These are phyloP conservation scores for Patella depressa DNA, from an alignment of 2,888 invertebrate genomes.

Conservation along the genomic window DNA sequence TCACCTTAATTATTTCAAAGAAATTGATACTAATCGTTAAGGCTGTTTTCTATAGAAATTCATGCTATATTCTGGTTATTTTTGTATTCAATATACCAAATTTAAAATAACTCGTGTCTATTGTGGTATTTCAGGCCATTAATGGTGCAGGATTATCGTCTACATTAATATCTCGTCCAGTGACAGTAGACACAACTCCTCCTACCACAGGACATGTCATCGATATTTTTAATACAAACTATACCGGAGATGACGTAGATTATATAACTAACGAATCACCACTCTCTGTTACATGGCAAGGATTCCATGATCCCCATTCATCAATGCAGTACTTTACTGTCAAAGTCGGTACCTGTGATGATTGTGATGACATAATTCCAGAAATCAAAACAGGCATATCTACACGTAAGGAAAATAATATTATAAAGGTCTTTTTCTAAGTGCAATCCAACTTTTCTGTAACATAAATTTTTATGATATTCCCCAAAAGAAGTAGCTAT, in stretches of 20 bases:
- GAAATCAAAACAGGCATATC: slow-evolving; percentile 29
- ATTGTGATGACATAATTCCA: slow-evolving; percentile 34
- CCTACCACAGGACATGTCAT: slow-evolving; percentile 20
- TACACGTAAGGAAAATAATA: slow-evolving; percentile 20
- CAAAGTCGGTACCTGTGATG: slow-evolving; percentile 38
- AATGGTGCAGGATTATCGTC: slow-evolving; percentile 22
- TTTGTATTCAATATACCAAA: no score
- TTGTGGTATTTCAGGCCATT: slow-evolving; percentile 1
- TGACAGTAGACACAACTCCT: slow-evolving; percentile 20
- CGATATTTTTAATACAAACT: slow-evolving; percentile 17
- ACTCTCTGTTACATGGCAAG: slow-evolving; percentile 38
- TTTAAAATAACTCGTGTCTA: no score
- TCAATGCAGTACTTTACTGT: slow-evolving; percentile 38
- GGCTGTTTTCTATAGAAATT: no score
- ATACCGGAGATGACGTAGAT: slow-evolving; percentile 29
- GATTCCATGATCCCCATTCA: slow-evolving; percentile 41
- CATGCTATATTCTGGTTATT: no score
- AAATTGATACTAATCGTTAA: no score
- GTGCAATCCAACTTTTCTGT: no score
- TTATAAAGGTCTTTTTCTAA: no score
- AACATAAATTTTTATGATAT: no score
- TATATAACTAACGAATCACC: slow-evolving; percentile 31
- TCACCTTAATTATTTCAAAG: no score
- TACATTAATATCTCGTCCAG: slow-evolving; percentile 13
- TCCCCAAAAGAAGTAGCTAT: no score